A percentile compares a stretch with the other conserved stretches of the same genome.
Conservation (phyloP, 1,140 invertebrate genomes). For the Steinernema khuongi region DNA sequence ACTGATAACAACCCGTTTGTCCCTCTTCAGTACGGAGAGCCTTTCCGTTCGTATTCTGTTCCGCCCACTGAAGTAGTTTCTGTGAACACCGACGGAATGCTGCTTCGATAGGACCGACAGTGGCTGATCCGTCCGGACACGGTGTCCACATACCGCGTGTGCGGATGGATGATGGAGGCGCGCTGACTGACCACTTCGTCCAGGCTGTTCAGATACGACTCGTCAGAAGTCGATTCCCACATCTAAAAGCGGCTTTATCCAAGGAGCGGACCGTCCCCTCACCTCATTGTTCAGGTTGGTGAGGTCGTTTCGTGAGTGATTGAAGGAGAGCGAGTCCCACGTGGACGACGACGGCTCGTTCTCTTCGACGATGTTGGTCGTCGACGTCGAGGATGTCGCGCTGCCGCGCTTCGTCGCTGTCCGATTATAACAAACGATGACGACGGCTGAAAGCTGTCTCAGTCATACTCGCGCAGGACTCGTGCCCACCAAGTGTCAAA, state of each 20-base stretch:
- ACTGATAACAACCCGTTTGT: too few species aligned
- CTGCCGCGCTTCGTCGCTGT: background rate
- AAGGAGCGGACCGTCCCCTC: too few species aligned
- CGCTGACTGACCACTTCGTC: slow-evolving; percentile 7
- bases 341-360: background rate
- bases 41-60: background rate
- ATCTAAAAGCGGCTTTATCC: too few species aligned
- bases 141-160: slow-evolving; percentile 1
- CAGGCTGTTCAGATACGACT: background rate
- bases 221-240: background rate
- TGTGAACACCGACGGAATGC: slow-evolving; percentile 10
- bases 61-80: background rate
- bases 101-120: background rate
- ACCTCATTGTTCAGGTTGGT: background rate
- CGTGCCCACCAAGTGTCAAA: background rate
- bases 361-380: background rate
- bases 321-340: slow-evolving; percentile 3
- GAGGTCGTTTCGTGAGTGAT: background rate
- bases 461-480: background rate
- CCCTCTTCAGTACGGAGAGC: background rate
- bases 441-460: background rate
- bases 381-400: background rate
- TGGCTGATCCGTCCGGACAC: background rate
- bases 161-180: background rate
- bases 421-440: background rate